Evolutionary conservation across 2,113 vertebrate species (phyloP).

Genomic region (Eurypyga helias): DNA sequence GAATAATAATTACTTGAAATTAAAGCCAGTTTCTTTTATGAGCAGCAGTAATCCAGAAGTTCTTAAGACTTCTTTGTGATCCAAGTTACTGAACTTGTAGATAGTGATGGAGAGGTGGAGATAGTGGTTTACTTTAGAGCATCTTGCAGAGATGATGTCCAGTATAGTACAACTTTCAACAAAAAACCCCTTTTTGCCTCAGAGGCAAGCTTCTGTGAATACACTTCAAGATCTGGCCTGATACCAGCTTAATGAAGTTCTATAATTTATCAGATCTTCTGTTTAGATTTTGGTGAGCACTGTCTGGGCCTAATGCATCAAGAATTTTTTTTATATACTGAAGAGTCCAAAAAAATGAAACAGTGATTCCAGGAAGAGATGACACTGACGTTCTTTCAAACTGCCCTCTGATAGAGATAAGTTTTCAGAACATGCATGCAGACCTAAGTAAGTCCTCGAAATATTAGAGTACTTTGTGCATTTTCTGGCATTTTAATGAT

Average conservation of each 20-base stretch:
- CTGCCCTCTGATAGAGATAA: slow-evolving; percentile 47
- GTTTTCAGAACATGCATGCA: background rate
- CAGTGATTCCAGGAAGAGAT: slow-evolving; percentile 39
- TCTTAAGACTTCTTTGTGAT: background rate
- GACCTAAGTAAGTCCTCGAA: slow-evolving; percentile 12
- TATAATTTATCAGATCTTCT: slow-evolving; percentile 15
- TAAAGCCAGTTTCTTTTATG: background rate
- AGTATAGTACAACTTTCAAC: background rate
- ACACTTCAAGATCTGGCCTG: background rate
- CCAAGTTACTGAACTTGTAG: background rate
- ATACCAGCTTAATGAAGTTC: background rate
- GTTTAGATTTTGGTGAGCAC: background rate
- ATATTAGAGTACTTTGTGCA: background rate
- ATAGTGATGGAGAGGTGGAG: background rate
- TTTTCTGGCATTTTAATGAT: slow-evolving; percentile 27
- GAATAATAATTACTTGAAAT: background rate
- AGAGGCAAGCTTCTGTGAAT: background rate
- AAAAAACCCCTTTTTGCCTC: background rate
- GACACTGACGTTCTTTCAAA: slow-evolving; percentile 22
- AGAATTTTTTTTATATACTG: background rate
- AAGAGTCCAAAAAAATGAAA: background rate
- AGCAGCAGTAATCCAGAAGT: background rate
- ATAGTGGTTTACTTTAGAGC: background rate
- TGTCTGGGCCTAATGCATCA: slow-evolving; percentile 15
- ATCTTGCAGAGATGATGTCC: background rate